Percentiles rank a stretch among this genome's conserved stretches.
Conservation (phyloP, 2,797 vertebrate genomes). For the Oreonectes daqikongensis region DNA sequence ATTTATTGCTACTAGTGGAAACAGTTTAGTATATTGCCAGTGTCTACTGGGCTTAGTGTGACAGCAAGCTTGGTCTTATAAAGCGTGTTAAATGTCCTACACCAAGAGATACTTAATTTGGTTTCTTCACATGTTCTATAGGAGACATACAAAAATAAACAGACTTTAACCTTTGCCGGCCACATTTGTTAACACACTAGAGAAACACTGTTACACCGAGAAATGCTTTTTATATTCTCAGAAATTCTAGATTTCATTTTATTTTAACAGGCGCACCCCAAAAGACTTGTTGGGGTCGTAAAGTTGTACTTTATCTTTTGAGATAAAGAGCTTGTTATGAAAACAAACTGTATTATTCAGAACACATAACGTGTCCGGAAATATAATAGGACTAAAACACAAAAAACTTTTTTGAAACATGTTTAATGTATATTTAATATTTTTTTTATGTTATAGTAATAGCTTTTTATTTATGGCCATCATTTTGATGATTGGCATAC, state of each 20-base stretch:
- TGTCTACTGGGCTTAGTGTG: not conserved
- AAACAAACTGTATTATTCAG: not conserved
- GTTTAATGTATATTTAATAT: not conserved
- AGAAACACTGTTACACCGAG: not conserved
- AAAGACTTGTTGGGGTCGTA: not conserved
- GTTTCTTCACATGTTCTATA: not conserved
- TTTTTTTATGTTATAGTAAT: too few species aligned
- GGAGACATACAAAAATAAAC: not conserved
- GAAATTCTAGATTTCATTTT: not conserved
- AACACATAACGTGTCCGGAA: not conserved
- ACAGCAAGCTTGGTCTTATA: slow-evolving; percentile 12
- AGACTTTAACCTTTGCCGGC: slow-evolving; percentile 1
- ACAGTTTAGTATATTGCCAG: not conserved
- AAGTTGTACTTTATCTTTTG: not conserved
- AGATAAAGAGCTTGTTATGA: not conserved
- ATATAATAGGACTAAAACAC: not conserved
- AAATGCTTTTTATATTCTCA: not conserved
- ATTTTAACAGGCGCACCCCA: not conserved
- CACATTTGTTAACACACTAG: not conserved
- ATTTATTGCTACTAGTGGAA: slow-evolving; percentile 4
- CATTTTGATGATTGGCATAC: not conserved
- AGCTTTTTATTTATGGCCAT: not conserved
- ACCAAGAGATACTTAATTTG: not conserved
- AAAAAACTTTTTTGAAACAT: not conserved
- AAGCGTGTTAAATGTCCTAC: not conserved